A percentile compares a stretch with the other conserved stretches of the same genome.
Evolutionary conservation across 2,797 vertebrate genomes (phyloP).

Genomic region (Mastacembelus armatus): DNA sequence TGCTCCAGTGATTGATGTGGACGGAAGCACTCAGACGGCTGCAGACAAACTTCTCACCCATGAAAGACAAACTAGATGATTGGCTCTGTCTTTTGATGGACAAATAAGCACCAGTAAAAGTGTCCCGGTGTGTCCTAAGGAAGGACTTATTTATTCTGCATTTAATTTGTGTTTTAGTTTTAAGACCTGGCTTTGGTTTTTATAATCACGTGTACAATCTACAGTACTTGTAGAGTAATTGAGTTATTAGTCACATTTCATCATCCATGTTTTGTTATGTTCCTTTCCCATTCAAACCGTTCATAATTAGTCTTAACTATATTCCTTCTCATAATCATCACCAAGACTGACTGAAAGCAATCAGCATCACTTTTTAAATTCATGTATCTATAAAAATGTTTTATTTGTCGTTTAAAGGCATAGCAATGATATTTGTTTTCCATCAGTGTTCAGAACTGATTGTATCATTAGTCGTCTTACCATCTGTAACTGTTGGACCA

Average conservation of each 20-base stretch:
- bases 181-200: neutral
- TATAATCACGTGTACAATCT: neutral
- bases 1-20: conserved; percentile 79
- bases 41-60: conserved; percentile 70
- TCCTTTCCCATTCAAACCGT: conserved; percentile 12
- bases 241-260: conserved; percentile 4
- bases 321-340: conserved; percentile 35
- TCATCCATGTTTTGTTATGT: neutral
- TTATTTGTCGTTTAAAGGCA: conserved; percentile 45
- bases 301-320: conserved; percentile 42
- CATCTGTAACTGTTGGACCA: conserved; percentile 98
- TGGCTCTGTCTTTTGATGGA: conserved; percentile 53
- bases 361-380: conserved; percentile 27
- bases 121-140: conserved; percentile 22
- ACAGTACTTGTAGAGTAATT: neutral
- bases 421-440: conserved; percentile 25
- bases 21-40: conserved; percentile 61
- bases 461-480: conserved; percentile 81
- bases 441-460: conserved; percentile 47
- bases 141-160: conserved; percentile 9
- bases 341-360: conserved; percentile 13
- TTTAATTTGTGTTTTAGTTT: conserved; percentile 26
- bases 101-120: conserved; percentile 56
- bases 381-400: conserved; percentile 28
- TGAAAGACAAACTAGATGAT: conserved; percentile 75